Conservation (phyloP, 1,140 invertebrate species). For the Caenorhabditis brenneri region DNA sequence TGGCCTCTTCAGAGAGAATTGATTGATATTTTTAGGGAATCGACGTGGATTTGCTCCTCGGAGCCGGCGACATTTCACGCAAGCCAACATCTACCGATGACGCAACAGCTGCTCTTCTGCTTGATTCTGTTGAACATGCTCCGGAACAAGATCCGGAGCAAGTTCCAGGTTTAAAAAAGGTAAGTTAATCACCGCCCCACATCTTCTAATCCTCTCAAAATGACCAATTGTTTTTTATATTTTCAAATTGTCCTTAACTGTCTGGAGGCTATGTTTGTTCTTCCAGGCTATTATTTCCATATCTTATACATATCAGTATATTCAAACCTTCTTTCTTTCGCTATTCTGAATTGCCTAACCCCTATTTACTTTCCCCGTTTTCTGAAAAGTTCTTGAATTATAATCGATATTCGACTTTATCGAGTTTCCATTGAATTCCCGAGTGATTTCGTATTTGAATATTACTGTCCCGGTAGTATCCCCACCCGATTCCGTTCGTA, state of each 20-base stretch:
- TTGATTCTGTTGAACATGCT: neutral
- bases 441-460: neutral
- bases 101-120: neutral
- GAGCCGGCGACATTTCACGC: neutral
- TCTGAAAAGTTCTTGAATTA: neutral
- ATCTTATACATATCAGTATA: neutral
- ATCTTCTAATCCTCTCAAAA: no score
- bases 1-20: no score
- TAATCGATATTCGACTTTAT: neutral
- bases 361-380: neutral
- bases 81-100: neutral
- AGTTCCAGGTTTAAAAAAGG: neutral
- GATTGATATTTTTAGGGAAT: neutral
- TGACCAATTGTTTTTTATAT: no score
- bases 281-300: neutral
- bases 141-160: neutral
- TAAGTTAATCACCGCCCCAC: no score
- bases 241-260: neutral
- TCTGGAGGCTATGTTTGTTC: neutral
- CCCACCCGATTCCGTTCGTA: neutral
- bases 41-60: constrained; percentile 4
- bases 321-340: neutral
- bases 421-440: neutral
- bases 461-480: neutral
- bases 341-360: constrained; percentile 14